Evolutionary conservation across 2,113 vertebrate species (phyloP).

Genomic region (Picathartes gymnocephalus): DNA sequence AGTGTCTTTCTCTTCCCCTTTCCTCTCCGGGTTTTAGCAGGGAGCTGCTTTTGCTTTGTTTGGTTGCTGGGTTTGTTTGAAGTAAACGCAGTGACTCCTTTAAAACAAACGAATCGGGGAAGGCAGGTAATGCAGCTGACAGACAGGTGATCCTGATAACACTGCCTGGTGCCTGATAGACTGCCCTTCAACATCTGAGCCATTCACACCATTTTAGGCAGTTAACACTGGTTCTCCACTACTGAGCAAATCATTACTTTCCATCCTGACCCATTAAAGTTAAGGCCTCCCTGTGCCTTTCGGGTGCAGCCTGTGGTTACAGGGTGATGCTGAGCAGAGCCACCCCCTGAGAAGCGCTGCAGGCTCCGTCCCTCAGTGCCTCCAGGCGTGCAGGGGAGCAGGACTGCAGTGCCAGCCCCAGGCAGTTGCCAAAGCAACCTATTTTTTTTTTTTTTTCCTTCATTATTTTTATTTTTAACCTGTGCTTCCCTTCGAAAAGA

Average conservation of each 20-base stretch:
- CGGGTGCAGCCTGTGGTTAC: not conserved
- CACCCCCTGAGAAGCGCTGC: slow-evolving; percentile 25
- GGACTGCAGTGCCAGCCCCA: not conserved
- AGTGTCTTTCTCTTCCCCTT: slow-evolving; percentile 20
- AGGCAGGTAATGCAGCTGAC: slow-evolving; percentile 22
- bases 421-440: slow-evolving; percentile 37
- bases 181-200: slow-evolving; percentile 47
- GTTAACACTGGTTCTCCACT: slow-evolving; percentile 20
- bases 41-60: slow-evolving; percentile 17
- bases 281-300: slow-evolving; percentile 27
- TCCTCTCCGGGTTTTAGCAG: not conserved
- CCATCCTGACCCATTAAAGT: slow-evolving; percentile 42
- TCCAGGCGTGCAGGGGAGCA: not conserved
- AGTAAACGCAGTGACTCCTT: slow-evolving; percentile 15
- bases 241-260: slow-evolving; percentile 36
- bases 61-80: slow-evolving; percentile 31
- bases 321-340: slow-evolving; percentile 18
- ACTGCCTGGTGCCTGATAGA: slow-evolving; percentile 57
- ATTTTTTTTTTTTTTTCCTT: not conserved
- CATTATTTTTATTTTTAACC: slow-evolving; percentile 9
- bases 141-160: slow-evolving; percentile 61
- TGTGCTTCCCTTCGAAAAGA: slow-evolving; percentile 17
- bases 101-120: slow-evolving; percentile 15
- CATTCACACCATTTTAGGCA: slow-evolving; percentile 51
- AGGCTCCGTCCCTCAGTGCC: not conserved